Evolutionary conservation across 1,140 invertebrate species (phyloP), one percentile per base, ranked within the genome.

Genomic region (Lepidurus packardi): DNA sequence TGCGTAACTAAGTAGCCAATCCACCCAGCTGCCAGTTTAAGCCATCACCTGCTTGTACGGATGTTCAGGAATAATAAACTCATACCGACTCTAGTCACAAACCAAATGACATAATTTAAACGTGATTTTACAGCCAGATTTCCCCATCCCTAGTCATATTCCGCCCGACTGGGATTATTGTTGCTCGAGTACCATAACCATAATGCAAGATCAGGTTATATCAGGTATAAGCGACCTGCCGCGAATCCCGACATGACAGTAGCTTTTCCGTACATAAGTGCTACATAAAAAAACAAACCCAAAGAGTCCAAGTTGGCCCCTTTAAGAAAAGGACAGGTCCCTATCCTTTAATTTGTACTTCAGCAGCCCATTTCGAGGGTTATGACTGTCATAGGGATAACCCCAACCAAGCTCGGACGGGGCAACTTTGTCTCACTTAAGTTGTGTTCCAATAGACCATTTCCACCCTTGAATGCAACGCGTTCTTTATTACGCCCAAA

Each of bases 321-420:
- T 65, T 65, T 21, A 21, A 9, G 53, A 21, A 65, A 21, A 21
- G 53, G 21, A 13, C 16, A 16, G 53, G 53, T 65, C 53, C 53
- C 9, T 65, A 65, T n/a, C 53, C 53, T 65, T 65, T 65, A 65
- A 65, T 65, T 65, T 65, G 53, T 65, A 65, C 53, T 65, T 65
- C 53, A 65, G 53, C 53, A 65, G n/a, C 53, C 53, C 53, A 65
- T 65, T 65, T 65, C 53, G 53, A 21, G 53, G 53, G 53, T 65
- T 65, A 65, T 65, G 53, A 65, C 53, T 65, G 53, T 65, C 53
- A 65, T 65, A 65, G 53, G 53, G 53, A 9, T 65, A 65, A 65
- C 53, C 53, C 53, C 53, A 34, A 34, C 53, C 53, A 65, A 65
- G 53, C 21, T n/a, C 16, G 13, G 21, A 65, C 4, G 53, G 53